A percentile compares a stretch with the other conserved stretches of the same genome.
phyloP scores from a whole-genome alignment of 2,888 invertebrate genomes.

The Ophonus ardosiacus region DNA sequence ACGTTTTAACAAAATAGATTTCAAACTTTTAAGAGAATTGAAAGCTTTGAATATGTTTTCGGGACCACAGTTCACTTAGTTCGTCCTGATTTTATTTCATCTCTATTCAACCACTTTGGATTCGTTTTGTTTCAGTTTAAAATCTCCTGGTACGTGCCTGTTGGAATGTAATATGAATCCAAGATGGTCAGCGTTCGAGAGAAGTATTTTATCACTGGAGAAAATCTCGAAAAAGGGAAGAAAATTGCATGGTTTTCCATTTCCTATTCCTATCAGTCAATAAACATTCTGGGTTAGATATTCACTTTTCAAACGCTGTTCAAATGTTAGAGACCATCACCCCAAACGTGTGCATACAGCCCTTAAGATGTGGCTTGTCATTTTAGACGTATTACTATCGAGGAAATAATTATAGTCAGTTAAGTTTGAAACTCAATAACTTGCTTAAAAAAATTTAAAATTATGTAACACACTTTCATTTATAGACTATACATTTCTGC shows the following conservation, averaged over 20 bases:
- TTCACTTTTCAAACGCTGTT: slow-evolving; percentile 51
- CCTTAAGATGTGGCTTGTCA: slow-evolving; percentile 62
- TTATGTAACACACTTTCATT: too few species aligned
- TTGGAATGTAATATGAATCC: slow-evolving; percentile 20
- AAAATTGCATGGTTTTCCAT: slow-evolving; percentile 60
- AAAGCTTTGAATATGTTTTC: neutral
- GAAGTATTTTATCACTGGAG: slow-evolving; percentile 26
- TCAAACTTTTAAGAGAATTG: neutral
- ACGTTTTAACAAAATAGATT: neutral
- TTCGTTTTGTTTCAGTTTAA: slow-evolving; percentile 22
- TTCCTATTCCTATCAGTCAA: slow-evolving; percentile 61
- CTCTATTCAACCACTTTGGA: neutral
- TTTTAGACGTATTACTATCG: slow-evolving; percentile 59
- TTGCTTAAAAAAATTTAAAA: too few species aligned
- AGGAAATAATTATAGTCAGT: too few species aligned
- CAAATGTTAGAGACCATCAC: neutral
- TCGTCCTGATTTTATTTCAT: neutral
- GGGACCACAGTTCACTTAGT: neutral
- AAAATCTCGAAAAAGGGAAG: slow-evolving; percentile 31
- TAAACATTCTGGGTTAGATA: slow-evolving; percentile 60
- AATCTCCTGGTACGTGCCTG: neutral
- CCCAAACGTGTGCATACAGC: slow-evolving; percentile 26
- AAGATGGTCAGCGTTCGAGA: slow-evolving; percentile 7
- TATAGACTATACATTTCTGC: too few species aligned
- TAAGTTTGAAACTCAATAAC: too few species aligned